phyloP scores from a whole-genome alignment of 2,113 vertebrate species.

The Bathybates hornii region DNA sequence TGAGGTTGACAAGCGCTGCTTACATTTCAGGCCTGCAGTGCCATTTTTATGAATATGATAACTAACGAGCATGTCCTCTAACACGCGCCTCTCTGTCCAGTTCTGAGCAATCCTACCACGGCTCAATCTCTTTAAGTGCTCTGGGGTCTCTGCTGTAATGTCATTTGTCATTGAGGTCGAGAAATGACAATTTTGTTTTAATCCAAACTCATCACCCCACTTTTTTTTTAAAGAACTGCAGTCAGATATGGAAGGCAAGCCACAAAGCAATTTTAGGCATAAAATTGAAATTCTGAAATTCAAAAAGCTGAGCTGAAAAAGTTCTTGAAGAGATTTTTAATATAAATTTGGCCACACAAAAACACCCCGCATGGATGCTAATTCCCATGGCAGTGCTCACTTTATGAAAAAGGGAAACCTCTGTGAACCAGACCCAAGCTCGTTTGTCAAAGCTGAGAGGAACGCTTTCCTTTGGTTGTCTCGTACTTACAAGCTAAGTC shows the following conservation, averaged over 20 bases:
- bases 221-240: background rate
- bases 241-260: background rate
- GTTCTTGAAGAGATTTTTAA: background rate
- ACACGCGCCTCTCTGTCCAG: constrained; percentile 18
- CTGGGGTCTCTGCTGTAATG: constrained; percentile 26
- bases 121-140: constrained; percentile 66
- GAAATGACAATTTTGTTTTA: constrained; percentile 51
- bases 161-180: constrained; percentile 64
- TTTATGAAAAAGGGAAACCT: constrained; percentile 5
- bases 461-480: constrained; percentile 1
- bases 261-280: background rate
- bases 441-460: constrained; percentile 36
- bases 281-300: background rate
- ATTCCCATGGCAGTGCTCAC: constrained; percentile 2
- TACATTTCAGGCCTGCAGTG: constrained; percentile 43
- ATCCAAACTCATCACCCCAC: constrained; percentile 30
- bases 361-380: background rate
- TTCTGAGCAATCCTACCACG: constrained; percentile 14
- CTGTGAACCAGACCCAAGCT: constrained; percentile 27
- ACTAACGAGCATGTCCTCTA: constrained; percentile 47
- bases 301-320: background rate
- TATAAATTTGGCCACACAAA: background rate
- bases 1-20: constrained; percentile 1
- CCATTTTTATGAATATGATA: constrained; percentile 56
- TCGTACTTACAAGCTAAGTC: background rate